These are phyloP conservation scores for Mystacornis crossleyi DNA, from an alignment of 2,113 vertebrate species.

Conservation along the genomic window DNA sequence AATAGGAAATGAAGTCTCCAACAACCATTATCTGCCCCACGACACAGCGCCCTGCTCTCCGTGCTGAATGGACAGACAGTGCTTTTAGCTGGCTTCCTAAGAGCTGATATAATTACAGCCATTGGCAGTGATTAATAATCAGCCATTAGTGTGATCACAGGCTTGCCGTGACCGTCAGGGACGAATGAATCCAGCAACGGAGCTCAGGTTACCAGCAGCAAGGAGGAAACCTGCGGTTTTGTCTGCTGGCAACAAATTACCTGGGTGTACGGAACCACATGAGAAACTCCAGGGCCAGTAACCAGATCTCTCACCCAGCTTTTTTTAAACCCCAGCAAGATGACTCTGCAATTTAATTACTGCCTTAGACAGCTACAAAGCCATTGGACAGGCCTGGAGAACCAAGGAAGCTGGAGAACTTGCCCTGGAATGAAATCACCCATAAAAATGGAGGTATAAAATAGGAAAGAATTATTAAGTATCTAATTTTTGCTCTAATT, in stretches of 20 bases:
- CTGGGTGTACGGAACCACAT: not conserved
- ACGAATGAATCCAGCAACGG: rapidly evolving
- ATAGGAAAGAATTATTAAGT: not conserved
- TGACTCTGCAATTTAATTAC: conserved; percentile 21
- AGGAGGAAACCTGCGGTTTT: not conserved
- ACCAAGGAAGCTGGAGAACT: not conserved
- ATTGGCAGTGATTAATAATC: not conserved
- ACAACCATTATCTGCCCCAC: not conserved
- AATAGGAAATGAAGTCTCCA: not conserved
- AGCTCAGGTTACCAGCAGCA: not conserved
- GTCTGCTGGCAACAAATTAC: not conserved
- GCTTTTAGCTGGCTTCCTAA: not conserved
- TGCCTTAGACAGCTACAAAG: not conserved
- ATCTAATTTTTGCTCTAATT: not conserved
- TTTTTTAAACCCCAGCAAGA: conserved; percentile 4
- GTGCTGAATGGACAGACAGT: not conserved
- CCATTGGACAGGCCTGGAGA: not conserved
- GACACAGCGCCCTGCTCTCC: not conserved
- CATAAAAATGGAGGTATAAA: not conserved
- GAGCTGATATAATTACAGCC: not conserved
- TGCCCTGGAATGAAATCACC: not conserved
- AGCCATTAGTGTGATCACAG: not conserved
- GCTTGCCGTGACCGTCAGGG: not conserved
- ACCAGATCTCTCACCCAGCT: not conserved
- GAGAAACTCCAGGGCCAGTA: not conserved